phyloP scores from a whole-genome alignment of 2,888 invertebrate species.

The Archips crataeganus region DNA sequence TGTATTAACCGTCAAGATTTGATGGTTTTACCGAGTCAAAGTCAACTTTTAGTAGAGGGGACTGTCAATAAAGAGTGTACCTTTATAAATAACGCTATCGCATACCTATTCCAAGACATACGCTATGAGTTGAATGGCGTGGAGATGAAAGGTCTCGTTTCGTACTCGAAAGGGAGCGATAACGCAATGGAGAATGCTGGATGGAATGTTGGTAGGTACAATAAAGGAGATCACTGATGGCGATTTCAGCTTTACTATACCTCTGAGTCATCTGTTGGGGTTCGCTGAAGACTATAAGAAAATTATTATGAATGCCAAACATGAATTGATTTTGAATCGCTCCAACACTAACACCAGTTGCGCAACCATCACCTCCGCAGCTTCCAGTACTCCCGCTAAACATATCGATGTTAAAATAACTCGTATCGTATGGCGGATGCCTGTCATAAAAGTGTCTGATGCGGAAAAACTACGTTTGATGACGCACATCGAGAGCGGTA shows the following conservation, averaged over 20 bases:
- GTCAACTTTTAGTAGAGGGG: constrained; percentile 13
- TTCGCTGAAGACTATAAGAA: constrained; percentile 40
- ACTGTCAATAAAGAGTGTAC: neutral
- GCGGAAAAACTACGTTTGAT: too few relatives aligned
- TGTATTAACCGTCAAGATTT: constrained; percentile 27
- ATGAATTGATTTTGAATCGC: constrained; percentile 37
- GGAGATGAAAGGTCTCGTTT: constrained; percentile 37
- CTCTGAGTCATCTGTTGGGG: constrained; percentile 35
- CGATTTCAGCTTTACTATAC: constrained; percentile 29
- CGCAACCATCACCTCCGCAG: neutral
- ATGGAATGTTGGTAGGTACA: constrained; percentile 10
- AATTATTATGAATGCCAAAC: constrained; percentile 39
- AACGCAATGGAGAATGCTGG: neutral
- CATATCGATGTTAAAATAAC: too few relatives aligned
- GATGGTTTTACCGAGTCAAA: constrained; percentile 19
- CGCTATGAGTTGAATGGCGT: constrained; percentile 40
- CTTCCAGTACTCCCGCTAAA: too few relatives aligned
- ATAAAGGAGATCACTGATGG: neutral
- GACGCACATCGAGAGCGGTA: too few relatives aligned
- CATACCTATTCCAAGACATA: constrained; percentile 35
- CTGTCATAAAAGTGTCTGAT: too few relatives aligned
- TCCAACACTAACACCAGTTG: constrained; percentile 16
- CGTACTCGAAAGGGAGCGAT: constrained; percentile 11
- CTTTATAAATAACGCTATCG: constrained; percentile 1
- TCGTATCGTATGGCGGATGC: too few relatives aligned